Evolutionary conservation across 2,888 invertebrate genomes (phyloP).

Genomic region (Tyria jacobaeae): DNA sequence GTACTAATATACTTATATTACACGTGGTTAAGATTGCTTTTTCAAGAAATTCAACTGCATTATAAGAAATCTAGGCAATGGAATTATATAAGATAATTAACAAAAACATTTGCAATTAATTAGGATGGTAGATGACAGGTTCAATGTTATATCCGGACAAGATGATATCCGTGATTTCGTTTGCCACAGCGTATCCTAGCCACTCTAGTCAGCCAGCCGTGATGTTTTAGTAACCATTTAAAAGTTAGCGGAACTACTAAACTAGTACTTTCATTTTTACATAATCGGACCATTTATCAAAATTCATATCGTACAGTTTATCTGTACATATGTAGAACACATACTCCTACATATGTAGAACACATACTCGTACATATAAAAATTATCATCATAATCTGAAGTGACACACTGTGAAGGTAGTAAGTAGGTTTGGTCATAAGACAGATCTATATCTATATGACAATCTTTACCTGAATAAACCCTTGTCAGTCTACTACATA

Average conservation of each 20-base stretch:
- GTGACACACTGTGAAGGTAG: neutral
- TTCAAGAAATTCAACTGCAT: too few species aligned
- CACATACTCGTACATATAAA: neutral
- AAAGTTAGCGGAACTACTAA: constrained; percentile 5
- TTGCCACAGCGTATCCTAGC: neutral
- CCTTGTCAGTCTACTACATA: neutral
- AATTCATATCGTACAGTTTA: neutral
- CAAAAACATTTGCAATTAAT: too few species aligned
- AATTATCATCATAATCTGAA: neutral
- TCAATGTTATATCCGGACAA: neutral
- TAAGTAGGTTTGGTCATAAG: neutral
- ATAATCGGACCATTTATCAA: neutral
- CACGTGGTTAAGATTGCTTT: too few species aligned
- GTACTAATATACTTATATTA: too few species aligned
- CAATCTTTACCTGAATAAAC: neutral
- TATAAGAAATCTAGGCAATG: too few species aligned
- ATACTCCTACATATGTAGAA: neutral
- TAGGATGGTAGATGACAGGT: too few species aligned
- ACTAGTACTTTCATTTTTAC: constrained; percentile 5
- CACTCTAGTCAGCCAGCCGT: constrained; percentile 5
- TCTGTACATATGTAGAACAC: neutral
- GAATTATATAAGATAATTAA: too few species aligned
- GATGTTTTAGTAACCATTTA: constrained; percentile 4
- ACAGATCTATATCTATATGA: constrained; percentile 1
- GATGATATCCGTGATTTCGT: neutral